phyloP scores from a whole-genome alignment of 2,797 vertebrate genomes.

The Champsocephalus gunnari region DNA sequence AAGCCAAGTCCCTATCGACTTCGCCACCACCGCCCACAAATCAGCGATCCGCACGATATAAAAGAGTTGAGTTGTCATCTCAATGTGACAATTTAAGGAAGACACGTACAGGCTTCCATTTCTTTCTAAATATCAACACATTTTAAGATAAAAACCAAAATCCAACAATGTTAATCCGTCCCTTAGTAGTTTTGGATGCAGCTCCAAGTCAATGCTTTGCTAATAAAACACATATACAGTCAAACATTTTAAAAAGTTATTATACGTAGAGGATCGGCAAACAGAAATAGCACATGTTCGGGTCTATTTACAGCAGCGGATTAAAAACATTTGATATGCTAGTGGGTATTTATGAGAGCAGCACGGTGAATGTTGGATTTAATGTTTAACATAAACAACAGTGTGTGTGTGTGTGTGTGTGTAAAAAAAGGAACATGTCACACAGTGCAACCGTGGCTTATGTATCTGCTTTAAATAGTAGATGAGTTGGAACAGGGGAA shows the following conservation, averaged over 20 bases:
- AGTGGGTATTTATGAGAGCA: not conserved
- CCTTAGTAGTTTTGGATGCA: not conserved
- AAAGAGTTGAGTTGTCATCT: not conserved
- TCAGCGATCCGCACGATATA: not conserved
- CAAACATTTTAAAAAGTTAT: not conserved
- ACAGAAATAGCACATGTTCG: not conserved
- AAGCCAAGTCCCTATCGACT: too few species aligned
- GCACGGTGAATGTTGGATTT: not conserved
- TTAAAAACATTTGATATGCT: not conserved
- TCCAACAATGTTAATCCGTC: not conserved
- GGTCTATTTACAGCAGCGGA: constrained; percentile 1
- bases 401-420: not conserved
- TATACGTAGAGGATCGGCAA: not conserved
- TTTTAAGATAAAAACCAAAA: not conserved
- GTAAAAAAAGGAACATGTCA: not conserved
- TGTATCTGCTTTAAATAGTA: too few species aligned
- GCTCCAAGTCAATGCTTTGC: not conserved
- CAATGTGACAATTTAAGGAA: not conserved
- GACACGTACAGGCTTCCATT: not conserved
- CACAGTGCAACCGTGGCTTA: not conserved
- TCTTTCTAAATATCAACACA: not conserved
- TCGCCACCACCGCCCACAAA: too few species aligned
- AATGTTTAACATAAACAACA: not conserved
- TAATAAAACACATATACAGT: not conserved
- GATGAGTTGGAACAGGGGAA: not conserved